Evolutionary conservation across 2,113 vertebrate genomes (phyloP).

Genomic region (Morone saxatilis): DNA sequence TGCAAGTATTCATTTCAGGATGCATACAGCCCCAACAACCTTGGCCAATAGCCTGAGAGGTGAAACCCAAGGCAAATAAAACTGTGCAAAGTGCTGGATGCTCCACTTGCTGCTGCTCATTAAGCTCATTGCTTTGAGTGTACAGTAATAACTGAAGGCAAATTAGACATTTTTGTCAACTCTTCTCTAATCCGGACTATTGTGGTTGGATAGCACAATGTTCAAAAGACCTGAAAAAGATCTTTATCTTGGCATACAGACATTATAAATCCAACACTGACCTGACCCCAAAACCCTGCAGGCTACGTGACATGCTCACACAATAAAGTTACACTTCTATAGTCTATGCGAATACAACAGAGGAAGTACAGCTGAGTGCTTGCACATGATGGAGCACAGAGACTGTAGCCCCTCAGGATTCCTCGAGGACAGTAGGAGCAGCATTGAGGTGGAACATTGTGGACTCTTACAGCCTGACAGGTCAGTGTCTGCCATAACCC

Average conservation of each 20-base stretch:
- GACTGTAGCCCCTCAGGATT: conserved; percentile 10
- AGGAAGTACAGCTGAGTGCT: conserved; percentile 1
- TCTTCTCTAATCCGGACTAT: background rate
- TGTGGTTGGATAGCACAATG: background rate
- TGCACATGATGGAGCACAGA: conserved; percentile 21
- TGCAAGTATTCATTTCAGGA: background rate
- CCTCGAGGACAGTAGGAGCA: conserved; percentile 20
- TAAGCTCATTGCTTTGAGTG: background rate
- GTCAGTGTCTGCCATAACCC: conserved; percentile 48
- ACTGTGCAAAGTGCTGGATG: background rate
- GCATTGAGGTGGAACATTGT: conserved; percentile 58
- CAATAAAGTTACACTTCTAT: conserved; percentile 19
- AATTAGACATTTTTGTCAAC: background rate
- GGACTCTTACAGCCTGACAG: conserved; percentile 39
- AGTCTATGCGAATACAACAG: background rate
- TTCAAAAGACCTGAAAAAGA: too few relatives aligned
- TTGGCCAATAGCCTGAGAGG: background rate
- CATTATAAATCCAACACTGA: background rate
- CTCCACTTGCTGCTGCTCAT: background rate
- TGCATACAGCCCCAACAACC: background rate
- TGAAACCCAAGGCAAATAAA: background rate
- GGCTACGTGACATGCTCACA: background rate
- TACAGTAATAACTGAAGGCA: background rate
- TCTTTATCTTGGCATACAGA: background rate
- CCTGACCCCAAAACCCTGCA: background rate